Evolutionary conservation across 2,113 vertebrate genomes (phyloP).

Genomic region (Sceloporus tristichus): DNA sequence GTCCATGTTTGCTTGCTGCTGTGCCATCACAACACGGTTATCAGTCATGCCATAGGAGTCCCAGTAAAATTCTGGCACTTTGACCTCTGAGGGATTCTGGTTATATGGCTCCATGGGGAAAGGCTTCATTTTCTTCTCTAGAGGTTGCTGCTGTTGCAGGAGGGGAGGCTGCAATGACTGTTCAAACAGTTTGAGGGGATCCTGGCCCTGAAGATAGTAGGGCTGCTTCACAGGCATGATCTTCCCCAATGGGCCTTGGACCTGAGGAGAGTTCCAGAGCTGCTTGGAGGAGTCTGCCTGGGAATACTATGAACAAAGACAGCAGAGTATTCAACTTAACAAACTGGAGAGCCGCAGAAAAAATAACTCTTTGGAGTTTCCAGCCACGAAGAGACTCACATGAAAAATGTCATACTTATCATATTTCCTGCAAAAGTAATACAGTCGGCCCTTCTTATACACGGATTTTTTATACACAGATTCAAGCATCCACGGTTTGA

Average conservation of each 20-base stretch:
- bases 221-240: slow-evolving; percentile 90
- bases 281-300: slow-evolving; percentile 90
- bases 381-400: rapidly evolving
- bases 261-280: slow-evolving; percentile 93
- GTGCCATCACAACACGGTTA: slow-evolving; percentile 79
- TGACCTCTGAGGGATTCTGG: slow-evolving; percentile 87
- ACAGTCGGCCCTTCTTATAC: too few relatives aligned
- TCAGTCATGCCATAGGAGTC: slow-evolving; percentile 89
- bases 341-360: neutral
- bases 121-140: slow-evolving; percentile 96
- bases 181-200: slow-evolving; percentile 92
- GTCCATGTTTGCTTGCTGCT: slow-evolving; percentile 81
- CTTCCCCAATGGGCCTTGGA: slow-evolving; percentile 89
- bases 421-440: neutral
- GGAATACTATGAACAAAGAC: slow-evolving; percentile 81
- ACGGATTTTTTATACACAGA: too few relatives aligned
- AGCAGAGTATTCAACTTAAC: slow-evolving; percentile 16
- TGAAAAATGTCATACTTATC: neutral
- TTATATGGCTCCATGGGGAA: slow-evolving; percentile 89
- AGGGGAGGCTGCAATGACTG: slow-evolving; percentile 83
- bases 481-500: too few relatives aligned
- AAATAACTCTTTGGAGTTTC: slow-evolving; percentile 7
- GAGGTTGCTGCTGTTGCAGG: slow-evolving; percentile 83
- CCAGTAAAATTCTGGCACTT: slow-evolving; percentile 95
- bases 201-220: slow-evolving; percentile 89